These are phyloP conservation scores for Automeris io DNA, from an alignment of 2,888 invertebrate species.

Conservation along the genomic window DNA sequence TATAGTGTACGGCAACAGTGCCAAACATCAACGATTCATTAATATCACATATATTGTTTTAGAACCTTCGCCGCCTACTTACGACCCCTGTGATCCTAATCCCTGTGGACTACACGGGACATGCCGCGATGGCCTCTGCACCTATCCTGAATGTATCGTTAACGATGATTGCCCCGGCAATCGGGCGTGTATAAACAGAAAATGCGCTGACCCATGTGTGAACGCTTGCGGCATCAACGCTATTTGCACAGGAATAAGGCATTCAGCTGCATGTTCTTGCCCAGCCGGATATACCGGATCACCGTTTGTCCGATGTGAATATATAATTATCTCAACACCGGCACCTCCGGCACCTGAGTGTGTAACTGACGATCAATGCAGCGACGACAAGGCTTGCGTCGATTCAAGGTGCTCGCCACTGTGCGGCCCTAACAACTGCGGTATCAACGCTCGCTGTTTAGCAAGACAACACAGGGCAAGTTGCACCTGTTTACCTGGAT, in stretches of 20 bases:
- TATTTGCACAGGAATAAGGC: conserved; percentile 83
- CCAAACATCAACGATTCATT: too few relatives aligned
- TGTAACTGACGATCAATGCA: conserved; percentile 84
- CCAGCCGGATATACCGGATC: conserved; percentile 86
- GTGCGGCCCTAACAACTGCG: conserved; percentile 84
- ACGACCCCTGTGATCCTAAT: conserved; percentile 82
- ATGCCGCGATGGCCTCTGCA: conserved; percentile 80
- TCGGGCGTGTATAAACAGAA: conserved; percentile 87
- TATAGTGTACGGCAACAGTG: too few relatives aligned
- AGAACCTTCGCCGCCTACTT: conserved; percentile 42
- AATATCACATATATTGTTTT: conserved; percentile 15
- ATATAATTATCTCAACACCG: conserved; percentile 36
- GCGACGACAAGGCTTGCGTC: conserved; percentile 89
- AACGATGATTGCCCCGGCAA: conserved; percentile 91
- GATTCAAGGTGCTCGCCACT: conserved; percentile 85
- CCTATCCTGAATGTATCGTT: conserved; percentile 91
- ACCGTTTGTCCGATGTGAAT: conserved; percentile 84
- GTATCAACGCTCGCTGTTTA: conserved; percentile 86
- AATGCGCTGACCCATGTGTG: conserved; percentile 89
- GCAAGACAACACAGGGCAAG: conserved; percentile 87
- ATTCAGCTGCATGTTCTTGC: conserved; percentile 89
- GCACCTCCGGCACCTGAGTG: conserved; percentile 84
- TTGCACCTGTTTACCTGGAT: conserved; percentile 89
- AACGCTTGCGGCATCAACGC: conserved; percentile 91
- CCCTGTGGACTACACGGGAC: conserved; percentile 84